A percentile compares a stretch with the other conserved stretches of the same genome.
These are phyloP conservation scores for Astatotilapia flaviijosephi DNA, from an alignment of 2,113 vertebrate genomes.

Conservation along the genomic window DNA sequence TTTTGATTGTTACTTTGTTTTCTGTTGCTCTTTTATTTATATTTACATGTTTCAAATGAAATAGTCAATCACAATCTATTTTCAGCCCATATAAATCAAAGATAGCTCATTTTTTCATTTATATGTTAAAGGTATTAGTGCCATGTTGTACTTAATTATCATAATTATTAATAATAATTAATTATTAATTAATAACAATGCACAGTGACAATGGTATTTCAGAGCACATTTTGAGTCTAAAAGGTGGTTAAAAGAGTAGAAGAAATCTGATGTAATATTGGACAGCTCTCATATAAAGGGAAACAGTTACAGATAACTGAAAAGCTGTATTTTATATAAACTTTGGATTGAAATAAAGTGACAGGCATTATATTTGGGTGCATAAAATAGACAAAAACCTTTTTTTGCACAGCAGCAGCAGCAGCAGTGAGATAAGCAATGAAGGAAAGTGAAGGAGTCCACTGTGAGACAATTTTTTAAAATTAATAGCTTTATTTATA, in stretches of 20 bases:
- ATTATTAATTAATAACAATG: neutral
- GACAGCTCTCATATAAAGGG: neutral
- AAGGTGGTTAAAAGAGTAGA: neutral
- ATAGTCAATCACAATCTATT: neutral
- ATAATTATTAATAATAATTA: neutral
- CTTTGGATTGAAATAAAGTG: neutral
- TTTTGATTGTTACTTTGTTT: neutral
- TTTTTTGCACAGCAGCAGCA: neutral
- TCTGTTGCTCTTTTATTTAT: neutral
- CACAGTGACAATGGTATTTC: neutral
- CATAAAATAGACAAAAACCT: neutral
- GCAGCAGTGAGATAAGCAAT: neutral
- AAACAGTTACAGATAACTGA: neutral
- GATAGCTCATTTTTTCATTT: neutral
- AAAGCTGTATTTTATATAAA: neutral
- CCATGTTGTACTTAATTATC: neutral
- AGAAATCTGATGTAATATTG: neutral
- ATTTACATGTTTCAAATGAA: neutral
- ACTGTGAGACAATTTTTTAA: neutral
- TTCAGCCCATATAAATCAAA: neutral
- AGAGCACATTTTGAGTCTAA: neutral
- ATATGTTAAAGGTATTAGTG: neutral
- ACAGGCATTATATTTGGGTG: neutral
- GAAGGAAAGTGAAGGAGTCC: neutral
- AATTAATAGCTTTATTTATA: neutral